A percentile compares a stretch with the other conserved stretches of the same genome.
phyloP scores from a whole-genome alignment of 2,113 vertebrate genomes.

The Delphinapterus leucas region DNA sequence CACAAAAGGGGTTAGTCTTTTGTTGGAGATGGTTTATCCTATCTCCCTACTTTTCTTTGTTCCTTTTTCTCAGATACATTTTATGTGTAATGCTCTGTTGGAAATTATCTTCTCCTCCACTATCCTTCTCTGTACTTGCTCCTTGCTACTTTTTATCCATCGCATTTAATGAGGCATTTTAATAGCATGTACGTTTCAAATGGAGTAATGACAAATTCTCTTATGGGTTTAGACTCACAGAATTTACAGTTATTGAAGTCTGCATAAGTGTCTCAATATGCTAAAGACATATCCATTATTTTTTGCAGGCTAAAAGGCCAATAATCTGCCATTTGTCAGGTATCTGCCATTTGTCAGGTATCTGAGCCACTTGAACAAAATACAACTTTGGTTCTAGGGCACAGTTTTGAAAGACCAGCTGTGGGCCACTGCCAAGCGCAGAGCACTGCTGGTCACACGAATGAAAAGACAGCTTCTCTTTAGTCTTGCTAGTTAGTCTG shows the following conservation, averaged over 20 bases:
- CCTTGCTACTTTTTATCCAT: neutral
- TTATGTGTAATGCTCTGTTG: neutral
- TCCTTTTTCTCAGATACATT: neutral
- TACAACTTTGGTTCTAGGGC: neutral
- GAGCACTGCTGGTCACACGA: constrained; percentile 17
- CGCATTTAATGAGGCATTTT: neutral
- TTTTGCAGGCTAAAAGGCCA: constrained; percentile 52
- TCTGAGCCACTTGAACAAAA: constrained; percentile 60
- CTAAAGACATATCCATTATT: constrained; percentile 23
- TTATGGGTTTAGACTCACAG: constrained; percentile 51
- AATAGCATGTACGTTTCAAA: neutral
- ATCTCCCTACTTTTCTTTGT: neutral
- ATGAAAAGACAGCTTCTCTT: constrained; percentile 10
- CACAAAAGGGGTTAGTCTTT: neutral
- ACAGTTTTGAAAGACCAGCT: constrained; percentile 54
- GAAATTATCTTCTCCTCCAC: neutral
- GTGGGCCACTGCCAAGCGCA: constrained; percentile 49
- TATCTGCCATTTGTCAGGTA: constrained; percentile 58
- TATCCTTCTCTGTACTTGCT: neutral
- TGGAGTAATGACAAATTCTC: neutral
- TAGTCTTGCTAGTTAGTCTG: constrained; percentile 9
- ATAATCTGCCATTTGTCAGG: constrained; percentile 30
- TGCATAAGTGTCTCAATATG: constrained; percentile 4
- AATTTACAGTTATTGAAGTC: constrained; percentile 54
- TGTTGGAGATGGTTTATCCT: neutral